A percentile compares a stretch with the other conserved stretches of the same genome.
phyloP scores from a whole-genome alignment of 1,140 invertebrate species.

The Thaumetopoea pityocampa region DNA sequence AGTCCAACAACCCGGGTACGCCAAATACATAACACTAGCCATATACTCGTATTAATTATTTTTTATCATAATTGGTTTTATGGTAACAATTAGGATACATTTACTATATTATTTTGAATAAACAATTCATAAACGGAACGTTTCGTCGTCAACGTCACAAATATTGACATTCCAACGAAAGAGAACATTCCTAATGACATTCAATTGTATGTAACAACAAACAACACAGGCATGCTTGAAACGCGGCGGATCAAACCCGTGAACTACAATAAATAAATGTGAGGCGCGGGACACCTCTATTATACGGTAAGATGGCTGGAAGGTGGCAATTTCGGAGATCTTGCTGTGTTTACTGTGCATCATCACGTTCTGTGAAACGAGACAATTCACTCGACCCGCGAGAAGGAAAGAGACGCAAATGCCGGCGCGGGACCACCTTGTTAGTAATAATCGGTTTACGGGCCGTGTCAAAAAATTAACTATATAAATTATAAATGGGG shows the following conservation, averaged over 20 bases:
- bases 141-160: too few species aligned
- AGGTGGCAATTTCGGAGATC: conserved; percentile 31
- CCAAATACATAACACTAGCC: too few species aligned
- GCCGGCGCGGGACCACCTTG: conserved; percentile 48
- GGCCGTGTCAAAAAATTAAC: conserved; percentile 53
- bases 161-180: conserved; percentile 4
- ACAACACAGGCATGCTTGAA: conserved; percentile 13
- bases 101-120: too few species aligned
- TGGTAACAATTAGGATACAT: too few species aligned
- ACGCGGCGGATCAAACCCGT: conserved; percentile 22
- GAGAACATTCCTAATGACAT: neutral
- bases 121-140: too few species aligned
- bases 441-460: conserved; percentile 60
- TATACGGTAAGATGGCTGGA: conserved; percentile 22
- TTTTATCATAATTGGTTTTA: too few species aligned
- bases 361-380: conserved; percentile 36
- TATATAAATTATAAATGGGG: conserved; percentile 47
- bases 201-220: conserved; percentile 13
- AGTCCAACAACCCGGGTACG: too few species aligned
- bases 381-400: conserved; percentile 22
- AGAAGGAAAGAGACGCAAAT: conserved; percentile 23
- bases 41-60: too few species aligned
- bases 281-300: conserved; percentile 19
- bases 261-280: conserved; percentile 24
- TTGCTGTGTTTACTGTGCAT: conserved; percentile 29